Evolutionary conservation across 1,140 invertebrate species (phyloP), one percentile per base, ranked within the genome.

Genomic region (Grapholita molesta): DNA sequence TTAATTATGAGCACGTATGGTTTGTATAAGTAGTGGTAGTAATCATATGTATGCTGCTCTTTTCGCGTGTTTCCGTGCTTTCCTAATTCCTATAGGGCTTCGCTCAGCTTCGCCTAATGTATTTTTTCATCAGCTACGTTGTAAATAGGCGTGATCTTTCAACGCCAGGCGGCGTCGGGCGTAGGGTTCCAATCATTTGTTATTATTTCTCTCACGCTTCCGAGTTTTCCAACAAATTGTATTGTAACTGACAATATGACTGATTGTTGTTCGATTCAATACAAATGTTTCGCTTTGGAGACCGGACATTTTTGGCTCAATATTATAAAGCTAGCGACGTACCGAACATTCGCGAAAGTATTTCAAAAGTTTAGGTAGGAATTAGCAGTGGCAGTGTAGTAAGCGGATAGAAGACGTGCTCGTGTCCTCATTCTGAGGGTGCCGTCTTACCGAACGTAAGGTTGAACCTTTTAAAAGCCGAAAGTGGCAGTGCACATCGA

Each of bases 191-290:
- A 88, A 90, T 89, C 89, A 91, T 91, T 91, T 91, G 85, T 91
- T 91, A 91, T 89, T 90, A 90, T 90, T 89, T 90, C 83, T 83
- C 83, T 89, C 87, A 91, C 88, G 89, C 86, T 82, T 84, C 81
- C 82, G 86, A 48, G 42, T 83, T 89, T 87, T 83, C 79, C 85
- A 87, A 89, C 87, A 89, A 88, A 89, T 89, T 89, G 85, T 90
- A 90, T 88, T 90, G 89, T 89, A 84, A 84, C 87, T 91, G 87
- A 91, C 89, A 91, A 89, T 90, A 89, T 91, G 89, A 89, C 84
- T 83, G 89, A 90, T 91, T 89, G 88, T 87, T 90, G 82, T 90
- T 86, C 84, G 83, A 89, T 91, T 86, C 84, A 68, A 80, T 78
- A 85, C 77, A 87, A 84, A 84, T 84, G 78, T 83, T 83, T 73